Evolutionary conservation across 1,140 invertebrate genomes (phyloP).

Genomic region (Hycleus phaleratus): DNA sequence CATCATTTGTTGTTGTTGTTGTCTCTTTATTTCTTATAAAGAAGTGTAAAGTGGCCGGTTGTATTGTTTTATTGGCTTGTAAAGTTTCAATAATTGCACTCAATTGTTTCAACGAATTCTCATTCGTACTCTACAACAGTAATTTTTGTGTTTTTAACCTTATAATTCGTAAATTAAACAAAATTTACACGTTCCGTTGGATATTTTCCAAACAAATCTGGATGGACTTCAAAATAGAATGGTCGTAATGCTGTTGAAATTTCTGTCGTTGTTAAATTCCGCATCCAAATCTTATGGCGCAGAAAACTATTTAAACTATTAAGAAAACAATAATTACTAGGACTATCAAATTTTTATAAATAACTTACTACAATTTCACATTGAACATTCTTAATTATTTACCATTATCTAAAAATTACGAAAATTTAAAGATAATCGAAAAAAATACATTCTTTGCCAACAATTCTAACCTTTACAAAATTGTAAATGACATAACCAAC

Average conservation of each 20-base stretch:
- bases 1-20: constrained; percentile 42
- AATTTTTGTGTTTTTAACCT: constrained; percentile 18
- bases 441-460: too few species aligned
- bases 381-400: too few species aligned
- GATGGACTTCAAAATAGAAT: constrained; percentile 93
- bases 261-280: constrained; percentile 59
- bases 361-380: too few species aligned
- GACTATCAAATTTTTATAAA: too few species aligned
- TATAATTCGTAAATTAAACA: not conserved
- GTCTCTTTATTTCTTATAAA: constrained; percentile 59
- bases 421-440: too few species aligned
- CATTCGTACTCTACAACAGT: constrained; percentile 70
- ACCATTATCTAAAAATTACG: too few species aligned
- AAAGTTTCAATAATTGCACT: constrained; percentile 75
- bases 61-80: constrained; percentile 52
- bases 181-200: constrained; percentile 70
- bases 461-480: too few species aligned
- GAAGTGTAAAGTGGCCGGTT: constrained; percentile 60
- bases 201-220: constrained; percentile 87
- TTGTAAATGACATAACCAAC: too few species aligned
- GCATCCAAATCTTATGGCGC: not conserved
- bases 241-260: constrained; percentile 82
- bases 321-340: too few species aligned
- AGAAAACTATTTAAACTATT: too few species aligned
- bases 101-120: constrained; percentile 80